Conservation (phyloP, 2,113 vertebrate species). For the Platichthys stellatus region DNA sequence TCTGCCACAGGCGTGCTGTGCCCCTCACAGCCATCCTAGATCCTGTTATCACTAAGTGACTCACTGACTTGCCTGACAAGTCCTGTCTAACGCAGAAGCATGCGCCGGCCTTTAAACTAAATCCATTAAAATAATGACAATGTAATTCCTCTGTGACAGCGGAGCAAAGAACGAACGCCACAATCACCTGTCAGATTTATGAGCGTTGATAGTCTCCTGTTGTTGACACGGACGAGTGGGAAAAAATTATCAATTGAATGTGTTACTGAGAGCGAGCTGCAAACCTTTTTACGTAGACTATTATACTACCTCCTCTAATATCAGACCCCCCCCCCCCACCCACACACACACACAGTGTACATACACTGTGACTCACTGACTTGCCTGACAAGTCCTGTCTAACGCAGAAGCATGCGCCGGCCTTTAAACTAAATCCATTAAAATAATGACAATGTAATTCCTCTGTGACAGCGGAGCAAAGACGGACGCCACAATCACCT, state of each 20-base stretch:
- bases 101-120: constrained; percentile 11
- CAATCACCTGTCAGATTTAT: constrained; percentile 26
- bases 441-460: constrained; percentile 30
- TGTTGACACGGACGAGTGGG: neutral
- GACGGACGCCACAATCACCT: constrained; percentile 24
- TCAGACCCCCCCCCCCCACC: neutral
- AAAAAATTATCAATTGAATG: too few species aligned
- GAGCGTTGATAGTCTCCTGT: neutral
- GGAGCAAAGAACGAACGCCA: constrained; percentile 15
- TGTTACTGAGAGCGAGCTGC: neutral
- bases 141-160: neutral
- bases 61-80: constrained; percentile 16
- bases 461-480: constrained; percentile 1
- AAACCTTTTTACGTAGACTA: constrained; percentile 12
- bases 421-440: constrained; percentile 27
- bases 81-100: neutral
- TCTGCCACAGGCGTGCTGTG: neutral
- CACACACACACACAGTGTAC: too few species aligned
- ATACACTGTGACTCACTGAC: constrained; percentile 36
- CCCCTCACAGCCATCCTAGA: constrained; percentile 8
- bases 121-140: constrained; percentile 39
- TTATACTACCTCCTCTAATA: neutral
- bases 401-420: too few species aligned
- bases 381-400: constrained; percentile 6
- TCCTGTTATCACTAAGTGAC: constrained; percentile 35